Base-by-base conservation (phyloP, 2,113 vertebrate genomes). In the Butorides virescens region DNA sequence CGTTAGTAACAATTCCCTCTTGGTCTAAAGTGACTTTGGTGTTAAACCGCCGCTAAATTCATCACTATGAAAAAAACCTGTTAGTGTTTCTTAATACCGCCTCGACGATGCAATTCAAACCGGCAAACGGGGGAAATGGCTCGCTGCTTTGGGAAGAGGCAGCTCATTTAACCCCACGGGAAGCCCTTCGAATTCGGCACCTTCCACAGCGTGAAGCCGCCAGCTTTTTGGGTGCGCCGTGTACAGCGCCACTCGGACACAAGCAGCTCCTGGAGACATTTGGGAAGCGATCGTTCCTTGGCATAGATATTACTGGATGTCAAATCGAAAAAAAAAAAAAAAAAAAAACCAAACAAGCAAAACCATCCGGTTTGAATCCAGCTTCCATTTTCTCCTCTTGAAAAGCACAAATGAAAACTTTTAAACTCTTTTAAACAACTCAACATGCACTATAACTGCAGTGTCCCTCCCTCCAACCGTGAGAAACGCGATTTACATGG, bases 361-460 rank as follows among this genome's bases (percentile, higher is more conserved):
- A 97, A n/a, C 82, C 61, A 84, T 93, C 70, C 68, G 23, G 90
- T 97, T 67, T 91, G 90, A 94, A 97, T 96, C 86, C 80, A 95
- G 93, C 88, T 96, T 97, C 90, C 71, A 50, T 86, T 91, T 84
- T 50, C 88, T 90, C 86, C 88, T 93, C 91, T 92, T 90, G 83
- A 95, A 97, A 92, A 97, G 92, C 9, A 75, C 65, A 50, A 91
- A 92, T 44, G 44, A 84, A 73, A 97, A 95, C 90, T 27, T 65
- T 91, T 36, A 7, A 95, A 84, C 71, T 74, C 90, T 67, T 93
- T 74, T 67, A 62, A 91, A 95, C 96, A 96, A 97, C 86, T 96
- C 86, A 96, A 92, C 96, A 88, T 95, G 97, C 97, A 96, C 94
- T 86, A 15, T 58, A 93, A 93, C 81, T 72, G 97, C 86, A 86